Conservation (phyloP, 2,888 invertebrate genomes). For the Chrysina gloriosa region DNA sequence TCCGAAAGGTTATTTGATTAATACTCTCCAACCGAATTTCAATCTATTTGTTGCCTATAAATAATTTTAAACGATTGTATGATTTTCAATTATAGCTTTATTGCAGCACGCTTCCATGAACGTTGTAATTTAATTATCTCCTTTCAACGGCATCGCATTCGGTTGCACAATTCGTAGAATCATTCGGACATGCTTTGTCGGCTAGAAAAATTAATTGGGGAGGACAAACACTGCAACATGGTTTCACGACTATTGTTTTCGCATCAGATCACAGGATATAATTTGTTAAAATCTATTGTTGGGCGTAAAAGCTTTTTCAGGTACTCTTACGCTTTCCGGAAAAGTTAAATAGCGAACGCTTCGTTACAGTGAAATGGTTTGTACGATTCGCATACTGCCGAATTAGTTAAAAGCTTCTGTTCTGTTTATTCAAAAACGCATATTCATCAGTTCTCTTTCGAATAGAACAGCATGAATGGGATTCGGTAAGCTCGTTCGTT, state of each 20-base stretch:
- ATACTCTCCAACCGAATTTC: background rate
- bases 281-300: slow-evolving; percentile 21
- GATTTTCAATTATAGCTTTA: slow-evolving; percentile 4
- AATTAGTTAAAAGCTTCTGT: too few species aligned
- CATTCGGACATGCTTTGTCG: slow-evolving; percentile 24
- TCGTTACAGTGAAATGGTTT: background rate
- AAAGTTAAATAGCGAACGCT: slow-evolving; percentile 12
- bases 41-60: background rate
- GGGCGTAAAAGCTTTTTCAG: slow-evolving; percentile 19
- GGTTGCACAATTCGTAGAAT: background rate
- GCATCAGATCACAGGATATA: background rate
- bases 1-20: too few species aligned
- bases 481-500: too few species aligned
- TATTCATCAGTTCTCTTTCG: too few species aligned
- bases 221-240: background rate
- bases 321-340: background rate
- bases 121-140: slow-evolving; percentile 14
- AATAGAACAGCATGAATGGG: too few species aligned
- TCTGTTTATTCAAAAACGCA: too few species aligned
- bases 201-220: slow-evolving; percentile 31
- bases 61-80: background rate
- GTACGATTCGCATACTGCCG: background rate
- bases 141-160: background rate
- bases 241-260: slow-evolving; percentile 15
- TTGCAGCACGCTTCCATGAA: background rate